A percentile compares a stretch with the other conserved stretches of the same genome.
Evolutionary conservation across 2,113 vertebrate species (phyloP).

Genomic region (Indri indri): DNA sequence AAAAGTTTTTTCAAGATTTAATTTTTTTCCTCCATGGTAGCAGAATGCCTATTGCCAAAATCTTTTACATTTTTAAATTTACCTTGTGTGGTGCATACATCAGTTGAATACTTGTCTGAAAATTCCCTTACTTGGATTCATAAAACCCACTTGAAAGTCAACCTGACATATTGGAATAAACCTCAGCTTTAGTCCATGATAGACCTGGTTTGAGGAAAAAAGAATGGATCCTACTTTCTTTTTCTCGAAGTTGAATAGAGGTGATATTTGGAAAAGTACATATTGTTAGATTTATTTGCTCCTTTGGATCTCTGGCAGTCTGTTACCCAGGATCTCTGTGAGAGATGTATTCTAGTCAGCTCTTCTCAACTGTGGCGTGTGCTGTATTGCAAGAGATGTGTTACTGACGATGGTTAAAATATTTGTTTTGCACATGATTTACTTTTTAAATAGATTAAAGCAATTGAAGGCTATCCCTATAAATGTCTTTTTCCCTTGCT

Average conservation of each 20-base stretch:
- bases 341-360: not conserved
- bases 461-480: not conserved
- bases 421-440: not conserved
- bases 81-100: not conserved
- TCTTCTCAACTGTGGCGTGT: not conserved
- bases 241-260: not conserved
- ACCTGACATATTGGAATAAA: not conserved
- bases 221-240: not conserved
- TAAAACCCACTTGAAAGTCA: not conserved
- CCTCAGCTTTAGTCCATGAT: not conserved
- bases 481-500: slow-evolving; percentile 3
- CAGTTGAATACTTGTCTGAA: slow-evolving; percentile 18
- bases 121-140: not conserved
- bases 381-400: not conserved
- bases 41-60: not conserved
- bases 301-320: not conserved
- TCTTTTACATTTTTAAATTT: slow-evolving; percentile 27
- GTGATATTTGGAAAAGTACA: slow-evolving; percentile 11
- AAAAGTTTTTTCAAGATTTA: not conserved
- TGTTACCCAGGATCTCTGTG: not conserved
- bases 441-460: not conserved
- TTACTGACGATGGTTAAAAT: not conserved
- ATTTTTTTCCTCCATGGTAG: not conserved
- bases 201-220: not conserved
- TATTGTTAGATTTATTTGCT: slow-evolving; percentile 4